Percentiles rank a stretch among this genome's conserved stretches.
Evolutionary conservation across 2,797 vertebrate genomes (phyloP).

Genomic region (Gymnoscopelus microlampas): DNA sequence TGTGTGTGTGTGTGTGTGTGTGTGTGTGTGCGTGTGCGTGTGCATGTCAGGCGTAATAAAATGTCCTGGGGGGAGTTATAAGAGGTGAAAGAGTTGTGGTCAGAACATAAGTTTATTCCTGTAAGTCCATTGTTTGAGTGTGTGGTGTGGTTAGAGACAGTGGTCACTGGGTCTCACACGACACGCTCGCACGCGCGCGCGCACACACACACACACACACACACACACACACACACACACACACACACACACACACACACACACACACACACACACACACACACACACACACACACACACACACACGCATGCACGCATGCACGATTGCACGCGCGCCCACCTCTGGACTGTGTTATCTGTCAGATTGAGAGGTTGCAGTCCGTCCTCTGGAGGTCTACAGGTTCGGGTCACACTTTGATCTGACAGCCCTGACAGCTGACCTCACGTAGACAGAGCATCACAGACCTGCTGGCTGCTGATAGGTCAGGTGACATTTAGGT

Average conservation of each 20-base stretch:
- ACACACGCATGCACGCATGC: not conserved
- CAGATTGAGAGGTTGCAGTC: constrained; percentile 21
- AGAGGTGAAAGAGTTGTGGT: no score
- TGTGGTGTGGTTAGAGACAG: not conserved
- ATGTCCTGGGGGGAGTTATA: not conserved
- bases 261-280: not conserved
- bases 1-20: not conserved
- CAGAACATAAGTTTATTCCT: no score
- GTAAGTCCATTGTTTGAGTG: no score
- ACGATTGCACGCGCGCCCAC: not conserved
- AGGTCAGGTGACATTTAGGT: no score
- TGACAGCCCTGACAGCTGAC: constrained; percentile 9
- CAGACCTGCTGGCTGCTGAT: no score
- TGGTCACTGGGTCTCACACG: not conserved
- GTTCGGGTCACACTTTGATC: constrained; percentile 7
- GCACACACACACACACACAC: not conserved
- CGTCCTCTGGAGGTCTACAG: not conserved
- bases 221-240: not conserved
- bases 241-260: not conserved
- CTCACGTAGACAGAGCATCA: not conserved
- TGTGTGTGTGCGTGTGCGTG: not conserved
- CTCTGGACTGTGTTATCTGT: constrained; percentile 14
- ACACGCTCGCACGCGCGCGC: not conserved
- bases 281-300: not conserved
- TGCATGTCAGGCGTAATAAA: not conserved